Percentiles rank a stretch among this genome's conserved stretches.
Conservation (phyloP, 2,113 vertebrate species). For the Phalacrocorax pelagicus region DNA sequence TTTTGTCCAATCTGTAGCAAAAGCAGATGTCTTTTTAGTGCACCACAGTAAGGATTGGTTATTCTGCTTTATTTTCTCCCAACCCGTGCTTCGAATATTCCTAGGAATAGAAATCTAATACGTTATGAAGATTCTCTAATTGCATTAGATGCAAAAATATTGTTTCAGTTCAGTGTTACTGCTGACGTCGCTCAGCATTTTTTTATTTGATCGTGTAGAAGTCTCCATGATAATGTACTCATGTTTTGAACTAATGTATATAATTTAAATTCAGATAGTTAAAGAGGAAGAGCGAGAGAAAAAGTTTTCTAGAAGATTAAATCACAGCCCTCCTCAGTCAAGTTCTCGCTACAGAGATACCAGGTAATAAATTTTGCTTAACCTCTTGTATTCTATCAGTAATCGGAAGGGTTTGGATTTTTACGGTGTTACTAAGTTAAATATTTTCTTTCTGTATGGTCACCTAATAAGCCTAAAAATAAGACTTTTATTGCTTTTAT, state of each 20-base stretch:
- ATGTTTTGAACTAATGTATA: background rate
- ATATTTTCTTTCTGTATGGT: background rate
- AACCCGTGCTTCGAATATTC: background rate
- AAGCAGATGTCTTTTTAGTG: background rate
- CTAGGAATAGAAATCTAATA: background rate
- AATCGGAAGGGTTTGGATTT: background rate
- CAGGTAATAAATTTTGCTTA: conserved; percentile 74
- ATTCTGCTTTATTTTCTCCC: background rate
- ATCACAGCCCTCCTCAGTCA: conserved; percentile 90
- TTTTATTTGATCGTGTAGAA: background rate
- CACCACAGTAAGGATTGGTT: background rate
- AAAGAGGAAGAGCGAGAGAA: conserved; percentile 95
- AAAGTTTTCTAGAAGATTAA: conserved; percentile 92
- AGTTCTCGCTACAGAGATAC: conserved; percentile 92
- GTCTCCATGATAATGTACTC: background rate
- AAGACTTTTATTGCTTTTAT: background rate
- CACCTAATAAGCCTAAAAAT: background rate
- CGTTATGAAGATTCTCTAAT: fast-evolving
- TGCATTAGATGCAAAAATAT: background rate
- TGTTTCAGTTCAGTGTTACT: background rate
- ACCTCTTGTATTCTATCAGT: background rate
- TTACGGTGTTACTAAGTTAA: background rate
- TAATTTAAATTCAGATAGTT: conserved; percentile 70
- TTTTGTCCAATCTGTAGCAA: background rate
- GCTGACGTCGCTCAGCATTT: background rate